Conservation (phyloP, 1,140 invertebrate species). For the Lepidotrigona ventralis region DNA sequence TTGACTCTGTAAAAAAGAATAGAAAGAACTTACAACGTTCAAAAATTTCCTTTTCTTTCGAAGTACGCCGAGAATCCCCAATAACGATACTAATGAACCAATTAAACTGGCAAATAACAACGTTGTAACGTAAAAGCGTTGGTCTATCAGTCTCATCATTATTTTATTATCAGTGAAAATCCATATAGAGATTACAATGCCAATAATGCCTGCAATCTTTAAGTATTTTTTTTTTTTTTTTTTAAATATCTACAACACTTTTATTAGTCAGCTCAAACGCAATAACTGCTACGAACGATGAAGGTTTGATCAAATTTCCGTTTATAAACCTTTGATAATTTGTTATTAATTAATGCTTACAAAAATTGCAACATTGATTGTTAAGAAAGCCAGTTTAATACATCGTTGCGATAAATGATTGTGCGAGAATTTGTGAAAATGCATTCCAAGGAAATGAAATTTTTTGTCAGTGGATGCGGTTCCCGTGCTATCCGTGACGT, state of each 20-base stretch:
- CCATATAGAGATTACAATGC: constrained; percentile 62
- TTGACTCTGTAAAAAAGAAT: neutral
- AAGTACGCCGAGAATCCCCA: constrained; percentile 62
- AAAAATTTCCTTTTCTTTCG: constrained; percentile 55
- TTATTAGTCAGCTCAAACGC: no score
- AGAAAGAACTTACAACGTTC: constrained; percentile 58
- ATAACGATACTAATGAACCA: constrained; percentile 40
- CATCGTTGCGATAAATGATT: constrained; percentile 57
- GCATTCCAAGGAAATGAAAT: constrained; percentile 48
- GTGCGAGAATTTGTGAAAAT: constrained; percentile 49
- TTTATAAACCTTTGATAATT: neutral
- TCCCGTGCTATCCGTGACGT: constrained; percentile 57
- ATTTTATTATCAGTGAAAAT: constrained; percentile 61
- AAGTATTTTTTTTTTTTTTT: constrained; percentile 8
- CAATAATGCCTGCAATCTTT: constrained; percentile 63
- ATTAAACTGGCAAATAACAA: constrained; percentile 59
- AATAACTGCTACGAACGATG: no score
- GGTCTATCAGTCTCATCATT: constrained; percentile 63
- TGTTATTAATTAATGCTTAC: constrained; percentile 47
- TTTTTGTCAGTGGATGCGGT: constrained; percentile 53
- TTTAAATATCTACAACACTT: no score
- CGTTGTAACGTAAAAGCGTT: constrained; percentile 58
- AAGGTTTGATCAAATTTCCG: neutral
- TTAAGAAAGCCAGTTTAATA: constrained; percentile 56
- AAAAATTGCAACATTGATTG: constrained; percentile 53